Evolutionary conservation across 2,888 invertebrate species (phyloP), one percentile per base, ranked within the genome.

Genomic region (Venustoraphidia nigricollis): DNA sequence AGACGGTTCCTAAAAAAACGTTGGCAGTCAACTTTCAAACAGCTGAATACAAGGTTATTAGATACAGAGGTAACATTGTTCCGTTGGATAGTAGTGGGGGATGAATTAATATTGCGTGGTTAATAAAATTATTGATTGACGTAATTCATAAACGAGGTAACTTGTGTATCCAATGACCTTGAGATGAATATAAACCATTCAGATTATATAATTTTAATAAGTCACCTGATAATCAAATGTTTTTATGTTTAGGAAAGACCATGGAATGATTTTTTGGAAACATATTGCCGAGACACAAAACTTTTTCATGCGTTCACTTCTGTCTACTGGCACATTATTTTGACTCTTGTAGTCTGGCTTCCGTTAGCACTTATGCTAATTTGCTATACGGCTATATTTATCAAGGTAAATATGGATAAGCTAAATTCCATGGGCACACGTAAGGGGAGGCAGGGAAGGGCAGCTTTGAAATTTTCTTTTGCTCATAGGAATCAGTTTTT

Each of bases 291-390:
- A 1, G 89, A 90, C 65, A 75, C 27, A 6, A 27, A 27, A 1
- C 6, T 6, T 27, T 27, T 84, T 52, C 63, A 71, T 0, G 56
- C 68, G 2, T 62, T 82, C 10, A 63, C 81, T 47, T 75, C 78
- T 42, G 73, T 81, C 36, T 91, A 89, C 60, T 90, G 88, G 83
- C 81, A 86, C 55, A 77, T 86, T 34, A 73, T 87, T 4, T 72
- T 85, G 14, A 75, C 81, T 1, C 71, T 86, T 8, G 64, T 88
- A 14, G 87, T 89, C 2, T 88, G 88, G 81, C 60, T 87, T 13
- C 90, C 90, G 0, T 65, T 88, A 27, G 68, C 75, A 1, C 70
- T 84, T 1, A 86, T 89, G 82, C 65, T 80, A 1, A 62, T 83
- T n/a, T 81, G 80, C 54, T 84, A 83, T 56, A 73, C 80, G 8